Conservation (phyloP, 2,797 vertebrate species). For the Chelon auratus region DNA sequence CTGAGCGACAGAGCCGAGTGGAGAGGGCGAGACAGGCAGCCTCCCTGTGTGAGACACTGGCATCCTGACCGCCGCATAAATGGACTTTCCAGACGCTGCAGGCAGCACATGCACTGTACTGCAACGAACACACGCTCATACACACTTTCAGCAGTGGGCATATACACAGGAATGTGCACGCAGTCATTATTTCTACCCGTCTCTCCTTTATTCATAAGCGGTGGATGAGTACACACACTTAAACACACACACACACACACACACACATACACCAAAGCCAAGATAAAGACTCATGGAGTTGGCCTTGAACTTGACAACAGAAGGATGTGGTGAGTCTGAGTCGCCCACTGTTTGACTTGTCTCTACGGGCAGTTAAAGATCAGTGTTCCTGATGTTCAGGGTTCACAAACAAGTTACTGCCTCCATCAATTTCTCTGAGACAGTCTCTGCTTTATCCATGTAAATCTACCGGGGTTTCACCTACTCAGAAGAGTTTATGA, state of each 20-base stretch:
- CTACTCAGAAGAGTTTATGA: no score
- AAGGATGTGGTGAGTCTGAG: conserved; percentile 77
- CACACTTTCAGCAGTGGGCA: conserved; percentile 33
- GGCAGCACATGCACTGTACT: conserved; percentile 44
- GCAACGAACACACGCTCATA: conserved; percentile 21
- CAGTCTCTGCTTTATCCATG: conserved; percentile 35
- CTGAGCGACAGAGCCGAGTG: conserved; percentile 64
- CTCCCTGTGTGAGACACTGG: conserved; percentile 68
- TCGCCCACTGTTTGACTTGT: conserved; percentile 70
- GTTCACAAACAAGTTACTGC: conserved; percentile 74
- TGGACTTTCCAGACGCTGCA: conserved; percentile 76
- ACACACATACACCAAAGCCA: conserved; percentile 50
- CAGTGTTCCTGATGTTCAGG: conserved; percentile 64
- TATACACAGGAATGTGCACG: conserved; percentile 61
- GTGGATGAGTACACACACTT: conserved; percentile 22
- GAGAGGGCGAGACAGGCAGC: conserved; percentile 74
- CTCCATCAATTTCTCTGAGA: conserved; percentile 54
- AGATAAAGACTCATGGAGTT: conserved; percentile 73
- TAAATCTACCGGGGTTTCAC: neutral
- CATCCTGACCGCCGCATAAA: conserved; percentile 77
- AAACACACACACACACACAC: conserved; percentile 31
- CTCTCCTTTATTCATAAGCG: conserved; percentile 24
- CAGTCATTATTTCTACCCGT: conserved; percentile 42
- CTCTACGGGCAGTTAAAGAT: conserved; percentile 68
- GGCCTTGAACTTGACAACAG: conserved; percentile 79